A percentile compares a stretch with the other conserved stretches of the same genome.
Conservation (phyloP, 2,888 invertebrate species). For the Silvanus unidentatus region DNA sequence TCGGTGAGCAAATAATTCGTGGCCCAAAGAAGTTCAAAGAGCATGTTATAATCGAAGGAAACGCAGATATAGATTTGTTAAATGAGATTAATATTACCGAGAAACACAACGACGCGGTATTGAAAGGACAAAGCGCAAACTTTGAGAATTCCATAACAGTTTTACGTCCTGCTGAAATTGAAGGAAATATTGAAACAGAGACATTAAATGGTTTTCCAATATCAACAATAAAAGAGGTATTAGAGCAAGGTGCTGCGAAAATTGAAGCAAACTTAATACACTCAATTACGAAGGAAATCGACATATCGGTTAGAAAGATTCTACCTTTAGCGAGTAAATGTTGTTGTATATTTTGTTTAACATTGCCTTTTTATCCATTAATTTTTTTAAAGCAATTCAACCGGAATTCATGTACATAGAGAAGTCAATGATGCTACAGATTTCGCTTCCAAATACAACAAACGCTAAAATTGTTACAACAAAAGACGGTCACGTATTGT, state of each 20-base stretch:
- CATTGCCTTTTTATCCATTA: too few relatives aligned
- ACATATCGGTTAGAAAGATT: conserved; percentile 22
- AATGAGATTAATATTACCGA: conserved; percentile 28
- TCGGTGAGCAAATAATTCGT: conserved; percentile 30
- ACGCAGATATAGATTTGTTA: conserved; percentile 24
- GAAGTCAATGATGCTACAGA: conserved; percentile 33
- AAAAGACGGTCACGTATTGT: conserved; percentile 28
- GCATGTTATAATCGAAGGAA: conserved; percentile 28
- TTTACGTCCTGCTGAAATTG: conserved; percentile 20
- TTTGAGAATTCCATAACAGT: conserved; percentile 15
- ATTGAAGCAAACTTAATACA: conserved; percentile 28
- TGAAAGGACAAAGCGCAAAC: conserved; percentile 8
- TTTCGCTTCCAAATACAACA: conserved; percentile 29
- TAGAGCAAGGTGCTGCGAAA: conserved; percentile 24
- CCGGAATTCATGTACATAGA: conserved; percentile 39
- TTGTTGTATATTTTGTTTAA: too few relatives aligned
- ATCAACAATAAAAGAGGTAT: conserved; percentile 27
- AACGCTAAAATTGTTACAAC: conserved; percentile 25
- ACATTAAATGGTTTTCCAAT: conserved; percentile 36
- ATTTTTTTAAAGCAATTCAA: conserved; percentile 29
- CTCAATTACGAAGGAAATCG: conserved; percentile 26
- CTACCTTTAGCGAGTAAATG: conserved; percentile 17
- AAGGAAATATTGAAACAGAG: conserved; percentile 30
- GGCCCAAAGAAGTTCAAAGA: conserved; percentile 32
- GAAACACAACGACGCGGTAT: conserved; percentile 24